Conservation (phyloP, 2,113 vertebrate genomes). For the Atherinomorus stipes region DNA sequence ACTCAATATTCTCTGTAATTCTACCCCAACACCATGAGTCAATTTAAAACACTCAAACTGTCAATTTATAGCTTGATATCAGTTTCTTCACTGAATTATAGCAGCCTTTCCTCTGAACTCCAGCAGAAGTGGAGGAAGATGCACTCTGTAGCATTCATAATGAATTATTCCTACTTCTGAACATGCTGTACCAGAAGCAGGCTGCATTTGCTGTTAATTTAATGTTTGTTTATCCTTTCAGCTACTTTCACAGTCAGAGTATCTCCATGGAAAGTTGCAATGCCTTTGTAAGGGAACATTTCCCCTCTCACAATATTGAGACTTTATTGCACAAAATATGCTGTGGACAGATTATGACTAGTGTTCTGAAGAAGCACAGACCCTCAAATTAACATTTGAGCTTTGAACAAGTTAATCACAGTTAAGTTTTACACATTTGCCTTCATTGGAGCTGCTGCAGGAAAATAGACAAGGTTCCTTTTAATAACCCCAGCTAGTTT, state of each 20-base stretch:
- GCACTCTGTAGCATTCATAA: constrained; percentile 40
- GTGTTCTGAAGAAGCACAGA: not conserved
- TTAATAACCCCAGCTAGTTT: not conserved
- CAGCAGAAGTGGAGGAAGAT: constrained; percentile 24
- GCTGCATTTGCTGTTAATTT: constrained; percentile 18
- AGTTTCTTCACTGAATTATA: constrained; percentile 36
- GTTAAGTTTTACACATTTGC: not conserved
- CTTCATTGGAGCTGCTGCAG: not conserved
- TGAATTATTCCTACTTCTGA: constrained; percentile 30
- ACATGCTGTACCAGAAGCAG: constrained; percentile 10
- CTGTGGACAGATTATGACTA: not conserved
- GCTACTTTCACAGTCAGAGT: constrained; percentile 9
- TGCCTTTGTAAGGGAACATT: constrained; percentile 2
- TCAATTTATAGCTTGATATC: constrained; percentile 32
- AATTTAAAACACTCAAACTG: constrained; percentile 32
- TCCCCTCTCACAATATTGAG: not conserved
- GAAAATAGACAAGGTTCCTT: not conserved
- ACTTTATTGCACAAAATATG: not conserved
- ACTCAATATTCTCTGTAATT: constrained; percentile 36
- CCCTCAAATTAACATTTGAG: not conserved
- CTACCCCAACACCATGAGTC: constrained; percentile 5
- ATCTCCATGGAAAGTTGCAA: not conserved
- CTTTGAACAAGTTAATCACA: not conserved
- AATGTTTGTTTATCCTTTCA: constrained; percentile 25
- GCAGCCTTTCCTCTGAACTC: constrained; percentile 31